phyloP scores from a whole-genome alignment of 2,113 vertebrate genomes.

The Macroglossus sobrinus region DNA sequence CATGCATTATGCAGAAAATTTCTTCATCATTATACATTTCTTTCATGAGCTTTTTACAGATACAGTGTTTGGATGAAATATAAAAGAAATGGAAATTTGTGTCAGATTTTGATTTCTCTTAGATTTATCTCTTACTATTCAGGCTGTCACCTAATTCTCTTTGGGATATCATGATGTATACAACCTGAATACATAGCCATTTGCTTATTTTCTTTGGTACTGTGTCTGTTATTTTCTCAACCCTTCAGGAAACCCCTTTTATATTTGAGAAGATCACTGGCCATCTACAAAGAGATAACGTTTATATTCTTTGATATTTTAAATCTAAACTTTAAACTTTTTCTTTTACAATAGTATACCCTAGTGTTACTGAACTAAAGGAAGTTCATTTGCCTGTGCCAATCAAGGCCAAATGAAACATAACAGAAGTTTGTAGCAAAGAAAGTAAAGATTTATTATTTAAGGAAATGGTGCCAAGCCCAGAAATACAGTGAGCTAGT shows the following conservation, averaged over 20 bases:
- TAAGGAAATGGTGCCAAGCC: too few relatives aligned
- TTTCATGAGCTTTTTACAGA: not conserved
- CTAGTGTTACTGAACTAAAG: not conserved
- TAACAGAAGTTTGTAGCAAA: too few relatives aligned
- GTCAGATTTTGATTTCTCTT: constrained; percentile 33
- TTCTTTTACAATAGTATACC: not conserved
- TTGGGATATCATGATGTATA: not conserved
- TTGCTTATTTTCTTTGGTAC: constrained; percentile 22
- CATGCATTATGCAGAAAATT: constrained; percentile 7
- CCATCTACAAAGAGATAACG: constrained; percentile 11
- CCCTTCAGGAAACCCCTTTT: constrained; percentile 13
- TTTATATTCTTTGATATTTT: constrained; percentile 34
- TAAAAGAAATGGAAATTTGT: not conserved
- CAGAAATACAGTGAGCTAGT: too few relatives aligned
- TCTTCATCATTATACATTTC: constrained; percentile 9
- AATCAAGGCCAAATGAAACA: too few relatives aligned
- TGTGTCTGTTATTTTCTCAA: not conserved
- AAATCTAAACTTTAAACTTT: not conserved
- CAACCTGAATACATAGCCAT: not conserved
- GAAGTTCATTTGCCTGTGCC: too few relatives aligned
- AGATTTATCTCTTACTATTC: constrained; percentile 39
- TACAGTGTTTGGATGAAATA: not conserved
- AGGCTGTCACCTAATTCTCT: not conserved
- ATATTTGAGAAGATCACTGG: not conserved
- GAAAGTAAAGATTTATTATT: too few relatives aligned